These are phyloP conservation scores for Coregonus suidteri DNA, from an alignment of 2,797 vertebrate species.

Conservation along the genomic window DNA sequence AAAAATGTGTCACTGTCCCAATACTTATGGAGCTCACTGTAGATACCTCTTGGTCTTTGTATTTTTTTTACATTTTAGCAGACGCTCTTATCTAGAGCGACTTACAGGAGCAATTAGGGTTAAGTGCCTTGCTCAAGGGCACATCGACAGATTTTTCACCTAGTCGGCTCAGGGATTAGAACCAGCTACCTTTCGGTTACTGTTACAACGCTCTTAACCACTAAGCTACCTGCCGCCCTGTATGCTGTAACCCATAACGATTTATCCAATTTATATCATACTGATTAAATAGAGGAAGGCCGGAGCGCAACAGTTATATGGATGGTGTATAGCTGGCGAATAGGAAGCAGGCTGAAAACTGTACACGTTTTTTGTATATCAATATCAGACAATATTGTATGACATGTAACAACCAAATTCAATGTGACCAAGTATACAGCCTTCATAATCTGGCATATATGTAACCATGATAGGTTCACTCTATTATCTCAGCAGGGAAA, in stretches of 20 bases:
- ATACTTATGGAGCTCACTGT: too few relatives aligned
- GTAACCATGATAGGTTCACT: neutral
- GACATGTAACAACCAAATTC: neutral
- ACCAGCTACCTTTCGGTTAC: too few relatives aligned
- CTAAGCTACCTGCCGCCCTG: too few relatives aligned
- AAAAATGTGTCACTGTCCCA: too few relatives aligned
- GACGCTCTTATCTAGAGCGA: too few relatives aligned
- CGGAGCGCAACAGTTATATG: neutral
- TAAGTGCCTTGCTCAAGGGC: too few relatives aligned
- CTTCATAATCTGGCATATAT: neutral
- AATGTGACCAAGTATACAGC: neutral
- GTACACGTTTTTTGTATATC: neutral
- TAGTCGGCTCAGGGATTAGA: too few relatives aligned
- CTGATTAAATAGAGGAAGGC: neutral
- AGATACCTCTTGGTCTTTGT: neutral
- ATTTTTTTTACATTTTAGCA: too few relatives aligned
- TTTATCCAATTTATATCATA: neutral
- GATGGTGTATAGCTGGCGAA: neutral
- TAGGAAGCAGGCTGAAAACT: neutral
- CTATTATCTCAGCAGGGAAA: neutral
- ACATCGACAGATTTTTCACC: too few relatives aligned
- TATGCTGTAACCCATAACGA: neutral
- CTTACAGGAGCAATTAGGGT: too few relatives aligned
- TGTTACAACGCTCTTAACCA: too few relatives aligned
- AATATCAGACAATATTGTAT: too few relatives aligned